Conservation (phyloP, 2,113 vertebrate species). For the Corapipo altera region DNA sequence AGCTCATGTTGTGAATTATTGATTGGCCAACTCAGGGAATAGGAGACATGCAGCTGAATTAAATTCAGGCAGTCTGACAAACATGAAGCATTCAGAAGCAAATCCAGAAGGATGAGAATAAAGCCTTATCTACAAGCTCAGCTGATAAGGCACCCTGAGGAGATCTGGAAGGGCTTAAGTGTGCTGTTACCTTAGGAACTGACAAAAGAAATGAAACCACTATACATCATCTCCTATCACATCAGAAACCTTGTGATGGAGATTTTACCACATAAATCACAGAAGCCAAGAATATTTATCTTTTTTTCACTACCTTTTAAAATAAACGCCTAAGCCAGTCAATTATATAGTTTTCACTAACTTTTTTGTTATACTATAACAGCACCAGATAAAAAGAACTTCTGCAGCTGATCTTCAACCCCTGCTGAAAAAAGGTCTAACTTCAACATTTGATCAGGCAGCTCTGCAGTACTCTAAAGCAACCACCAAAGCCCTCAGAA, state of each 20-base stretch:
- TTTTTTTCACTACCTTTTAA: neutral
- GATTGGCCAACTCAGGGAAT: neutral
- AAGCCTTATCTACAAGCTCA: neutral
- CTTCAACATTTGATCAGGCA: neutral
- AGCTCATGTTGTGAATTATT: neutral
- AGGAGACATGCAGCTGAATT: neutral
- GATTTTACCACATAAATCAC: neutral
- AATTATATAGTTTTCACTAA: neutral
- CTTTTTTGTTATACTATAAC: neutral
- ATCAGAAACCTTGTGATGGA: neutral
- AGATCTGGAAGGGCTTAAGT: neutral
- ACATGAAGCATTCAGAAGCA: neutral
- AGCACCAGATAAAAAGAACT: neutral
- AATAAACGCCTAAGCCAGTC: neutral
- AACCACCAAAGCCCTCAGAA: neutral
- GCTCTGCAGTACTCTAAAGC: neutral
- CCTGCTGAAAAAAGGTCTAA: neutral
- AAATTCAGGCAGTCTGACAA: neutral
- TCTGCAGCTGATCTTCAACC: neutral
- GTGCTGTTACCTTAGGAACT: neutral
- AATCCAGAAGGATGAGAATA: neutral
- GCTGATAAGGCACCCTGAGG: neutral
- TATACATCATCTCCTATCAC: neutral
- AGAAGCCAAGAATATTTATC: neutral
- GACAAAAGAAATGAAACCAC: neutral